phyloP scores from a whole-genome alignment of 2,113 vertebrate genomes.

The Charadrius vociferus region DNA sequence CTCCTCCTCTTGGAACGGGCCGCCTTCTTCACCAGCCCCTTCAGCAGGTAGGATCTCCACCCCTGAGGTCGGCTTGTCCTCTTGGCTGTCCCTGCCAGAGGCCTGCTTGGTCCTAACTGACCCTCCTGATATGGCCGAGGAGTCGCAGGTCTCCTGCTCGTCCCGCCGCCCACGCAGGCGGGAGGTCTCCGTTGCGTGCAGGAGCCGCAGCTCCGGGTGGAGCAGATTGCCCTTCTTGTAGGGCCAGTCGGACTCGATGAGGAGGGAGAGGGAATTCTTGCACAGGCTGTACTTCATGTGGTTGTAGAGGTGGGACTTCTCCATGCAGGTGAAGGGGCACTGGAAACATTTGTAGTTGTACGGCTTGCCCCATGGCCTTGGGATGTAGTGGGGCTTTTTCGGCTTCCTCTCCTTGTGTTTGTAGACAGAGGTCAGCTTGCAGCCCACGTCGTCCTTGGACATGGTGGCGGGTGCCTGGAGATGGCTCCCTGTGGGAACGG shows the following conservation, averaged over 20 bases:
- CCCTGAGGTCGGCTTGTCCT: background rate
- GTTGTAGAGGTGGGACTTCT: conserved; percentile 99
- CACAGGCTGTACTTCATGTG: conserved; percentile 99
- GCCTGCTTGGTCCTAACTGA: background rate
- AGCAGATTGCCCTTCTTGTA: conserved; percentile 88
- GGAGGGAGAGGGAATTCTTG: conserved; percentile 95
- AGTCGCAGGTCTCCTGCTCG: conserved; percentile 39
- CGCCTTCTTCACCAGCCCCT: conserved; percentile 51
- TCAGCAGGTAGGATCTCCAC: conserved; percentile 40
- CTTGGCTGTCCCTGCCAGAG: fast-evolving
- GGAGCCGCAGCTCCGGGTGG: conserved; percentile 82
- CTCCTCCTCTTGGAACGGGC: conserved; percentile 70
- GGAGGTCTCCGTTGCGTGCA: conserved; percentile 67
- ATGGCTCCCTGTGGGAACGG: background rate
- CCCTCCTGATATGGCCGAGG: fast-evolving
- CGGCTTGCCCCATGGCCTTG: conserved; percentile 94
- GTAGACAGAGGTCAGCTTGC: conserved; percentile 82
- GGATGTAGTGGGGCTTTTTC: conserved; percentile 98
- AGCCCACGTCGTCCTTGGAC: conserved; percentile 85
- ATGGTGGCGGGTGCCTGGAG: conserved; percentile 66
- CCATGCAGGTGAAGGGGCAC: conserved; percentile 99
- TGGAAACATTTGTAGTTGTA: conserved; percentile 99
- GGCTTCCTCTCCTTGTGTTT: conserved; percentile 95
- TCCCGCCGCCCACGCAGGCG: conserved; percentile 47
- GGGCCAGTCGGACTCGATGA: conserved; percentile 93